Evolutionary conservation across 2,113 vertebrate species (phyloP).

Genomic region (Hemiprocne comata): DNA sequence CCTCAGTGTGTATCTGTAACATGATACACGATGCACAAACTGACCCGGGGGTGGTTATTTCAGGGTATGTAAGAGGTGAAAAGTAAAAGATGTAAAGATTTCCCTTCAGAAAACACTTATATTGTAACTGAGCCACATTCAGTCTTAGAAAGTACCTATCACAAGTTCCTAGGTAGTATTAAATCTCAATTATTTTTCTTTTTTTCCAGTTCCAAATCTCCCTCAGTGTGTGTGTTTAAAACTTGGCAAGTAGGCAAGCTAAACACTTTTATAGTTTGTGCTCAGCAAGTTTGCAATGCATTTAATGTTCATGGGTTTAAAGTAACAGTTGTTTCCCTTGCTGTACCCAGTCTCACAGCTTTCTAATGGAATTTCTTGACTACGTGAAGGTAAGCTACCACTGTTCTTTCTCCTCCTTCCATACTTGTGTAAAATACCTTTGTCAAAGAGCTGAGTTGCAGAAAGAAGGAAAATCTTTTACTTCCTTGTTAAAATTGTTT

Average conservation of each 20-base stretch:
- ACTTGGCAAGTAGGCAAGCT: neutral
- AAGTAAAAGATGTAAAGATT: neutral
- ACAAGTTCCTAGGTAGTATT: neutral
- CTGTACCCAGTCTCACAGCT: conserved; percentile 83
- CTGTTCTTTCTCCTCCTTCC: neutral
- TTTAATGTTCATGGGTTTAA: neutral
- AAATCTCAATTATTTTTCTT: neutral
- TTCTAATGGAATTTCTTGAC: conserved; percentile 89
- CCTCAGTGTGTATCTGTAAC: neutral
- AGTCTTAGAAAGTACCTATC: neutral
- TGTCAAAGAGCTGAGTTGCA: neutral
- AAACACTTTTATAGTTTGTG: neutral
- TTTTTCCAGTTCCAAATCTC: neutral
- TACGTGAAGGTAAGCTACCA: conserved; percentile 86
- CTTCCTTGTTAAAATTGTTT: neutral
- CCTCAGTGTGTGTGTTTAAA: neutral
- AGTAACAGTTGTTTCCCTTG: conserved; percentile 48
- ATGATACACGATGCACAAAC: neutral
- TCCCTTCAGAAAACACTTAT: neutral
- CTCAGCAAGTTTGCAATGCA: neutral
- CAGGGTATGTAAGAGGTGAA: neutral
- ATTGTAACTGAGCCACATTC: neutral
- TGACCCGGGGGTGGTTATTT: neutral
- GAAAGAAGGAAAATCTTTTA: neutral
- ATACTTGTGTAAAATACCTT: neutral